Base-by-base conservation (phyloP, 1,140 invertebrate species). In the Pentalonia nigronervosa region DNA sequence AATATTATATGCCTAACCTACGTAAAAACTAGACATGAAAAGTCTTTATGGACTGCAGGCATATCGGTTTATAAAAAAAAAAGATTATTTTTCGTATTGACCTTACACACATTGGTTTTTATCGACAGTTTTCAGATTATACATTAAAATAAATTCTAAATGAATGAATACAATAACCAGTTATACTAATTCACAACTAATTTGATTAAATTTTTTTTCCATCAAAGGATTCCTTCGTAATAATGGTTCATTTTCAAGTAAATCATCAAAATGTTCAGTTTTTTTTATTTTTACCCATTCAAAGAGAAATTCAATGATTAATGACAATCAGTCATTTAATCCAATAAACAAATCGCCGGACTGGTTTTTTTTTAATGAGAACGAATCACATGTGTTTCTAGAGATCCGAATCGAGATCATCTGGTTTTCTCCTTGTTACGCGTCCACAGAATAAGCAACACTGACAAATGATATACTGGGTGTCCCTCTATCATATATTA, bases 341-440 rank as follows among this genome's bases (percentile, higher is more conserved):
- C 89, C 89, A 90, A 67, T 90, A 90, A 67, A 90, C 89, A 90
- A 90, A 90, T 90, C 89, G 36, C n/a, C 30, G 36, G 41, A 90
- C 89, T 90, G 89, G 89, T 90, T 90, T 90, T 67, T n/a, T 90
- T 90, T 67, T 90, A 90, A 90, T 45, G 89, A 90, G 89, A 90
- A 90, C 89, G 56, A 90, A 90, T 67, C 53, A 90, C 89, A 20
- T 23, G 25, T 90, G 56, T 60, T 67, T 14, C 25, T 60, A 45
- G 53, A 45, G 89, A 90, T 90, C 23, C 89, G 56, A 90, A 90
- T 90, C 89, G 36, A 90, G 89, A 90, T 90, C 89, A 90, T 90
- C 53, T 45, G 53, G 89, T 90, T 90, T 90, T 90, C 53, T 90
- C 89, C 89, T 60, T 90, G 41, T 67, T 60, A 45, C 36, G 53